A percentile compares a stretch with the other conserved stretches of the same genome.
Conservation (phyloP, 2,888 invertebrate genomes). For the Lasioglossum villosulum region DNA sequence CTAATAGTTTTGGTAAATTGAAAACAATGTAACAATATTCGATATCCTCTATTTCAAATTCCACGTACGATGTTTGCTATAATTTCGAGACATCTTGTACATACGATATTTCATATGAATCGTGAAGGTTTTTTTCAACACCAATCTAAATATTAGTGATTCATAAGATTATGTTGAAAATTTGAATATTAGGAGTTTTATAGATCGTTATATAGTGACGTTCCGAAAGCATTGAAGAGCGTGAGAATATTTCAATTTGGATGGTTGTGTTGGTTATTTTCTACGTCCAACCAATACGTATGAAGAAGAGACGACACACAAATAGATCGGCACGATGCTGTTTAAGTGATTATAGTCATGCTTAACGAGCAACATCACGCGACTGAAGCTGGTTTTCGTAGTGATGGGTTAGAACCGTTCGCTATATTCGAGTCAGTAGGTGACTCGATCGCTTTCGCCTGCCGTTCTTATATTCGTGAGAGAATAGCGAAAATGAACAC, state of each 20-base stretch:
- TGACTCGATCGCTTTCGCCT: slow-evolving; percentile 55
- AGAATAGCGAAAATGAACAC: slow-evolving; percentile 49
- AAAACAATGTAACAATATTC: no score
- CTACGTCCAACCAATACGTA: not conserved
- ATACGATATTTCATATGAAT: no score
- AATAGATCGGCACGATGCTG: not conserved
- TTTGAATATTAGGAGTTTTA: not conserved
- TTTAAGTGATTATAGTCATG: not conserved
- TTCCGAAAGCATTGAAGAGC: not conserved
- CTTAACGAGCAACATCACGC: slow-evolving; percentile 22
- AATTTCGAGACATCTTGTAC: no score
- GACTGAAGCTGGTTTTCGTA: slow-evolving; percentile 7
- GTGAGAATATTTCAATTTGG: no score
- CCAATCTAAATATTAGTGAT: no score
- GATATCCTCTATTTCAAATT: no score
- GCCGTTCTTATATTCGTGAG: slow-evolving; percentile 56
- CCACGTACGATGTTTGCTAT: no score
- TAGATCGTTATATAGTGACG: not conserved
- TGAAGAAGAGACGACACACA: not conserved
- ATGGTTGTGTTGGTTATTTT: not conserved
- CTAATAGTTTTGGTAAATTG: no score
- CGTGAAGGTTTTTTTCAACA: no score
- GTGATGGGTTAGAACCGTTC: slow-evolving; percentile 29
- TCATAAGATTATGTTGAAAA: not conserved
- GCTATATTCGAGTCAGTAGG: slow-evolving; percentile 39